Conservation (phyloP, 1,140 invertebrate species). For the Phthorimaea operculella region DNA sequence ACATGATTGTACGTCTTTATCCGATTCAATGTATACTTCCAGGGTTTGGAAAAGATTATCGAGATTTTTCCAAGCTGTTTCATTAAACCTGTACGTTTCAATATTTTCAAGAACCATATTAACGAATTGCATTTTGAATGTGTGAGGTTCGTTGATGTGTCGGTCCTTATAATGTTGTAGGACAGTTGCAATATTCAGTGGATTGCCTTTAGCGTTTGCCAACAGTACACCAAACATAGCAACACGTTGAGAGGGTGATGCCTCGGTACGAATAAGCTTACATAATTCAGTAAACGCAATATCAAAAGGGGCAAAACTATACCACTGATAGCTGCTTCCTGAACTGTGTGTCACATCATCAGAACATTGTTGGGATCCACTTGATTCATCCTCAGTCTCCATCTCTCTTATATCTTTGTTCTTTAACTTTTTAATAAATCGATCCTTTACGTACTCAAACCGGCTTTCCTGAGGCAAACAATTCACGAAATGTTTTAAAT, state of each 20-base stretch:
- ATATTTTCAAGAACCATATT: slow-evolving; percentile 25
- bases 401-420: no score
- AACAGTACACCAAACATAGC: slow-evolving; percentile 32
- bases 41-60: slow-evolving; percentile 37
- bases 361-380: neutral
- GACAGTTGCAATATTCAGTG: slow-evolving; percentile 23
- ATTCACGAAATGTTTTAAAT: slow-evolving; percentile 31
- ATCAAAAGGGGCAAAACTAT: slow-evolving; percentile 33
- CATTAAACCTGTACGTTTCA: slow-evolving; percentile 21
- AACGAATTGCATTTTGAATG: slow-evolving; percentile 38
- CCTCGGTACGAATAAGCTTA: slow-evolving; percentile 32
- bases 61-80: slow-evolving; percentile 34
- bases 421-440: slow-evolving; percentile 26
- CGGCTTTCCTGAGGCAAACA: slow-evolving; percentile 28
- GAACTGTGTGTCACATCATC: neutral
- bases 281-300: slow-evolving; percentile 34
- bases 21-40: slow-evolving; percentile 36
- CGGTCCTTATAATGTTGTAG: slow-evolving; percentile 36
- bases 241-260: slow-evolving; percentile 28
- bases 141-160: slow-evolving; percentile 42
- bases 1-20: slow-evolving; percentile 27
- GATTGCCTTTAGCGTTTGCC: slow-evolving; percentile 19
- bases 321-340: slow-evolving; percentile 32
- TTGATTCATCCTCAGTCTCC: neutral
- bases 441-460: slow-evolving; percentile 33